Evolutionary conservation across 2,888 invertebrate genomes (phyloP).

Genomic region (Mythimna loreyi): DNA sequence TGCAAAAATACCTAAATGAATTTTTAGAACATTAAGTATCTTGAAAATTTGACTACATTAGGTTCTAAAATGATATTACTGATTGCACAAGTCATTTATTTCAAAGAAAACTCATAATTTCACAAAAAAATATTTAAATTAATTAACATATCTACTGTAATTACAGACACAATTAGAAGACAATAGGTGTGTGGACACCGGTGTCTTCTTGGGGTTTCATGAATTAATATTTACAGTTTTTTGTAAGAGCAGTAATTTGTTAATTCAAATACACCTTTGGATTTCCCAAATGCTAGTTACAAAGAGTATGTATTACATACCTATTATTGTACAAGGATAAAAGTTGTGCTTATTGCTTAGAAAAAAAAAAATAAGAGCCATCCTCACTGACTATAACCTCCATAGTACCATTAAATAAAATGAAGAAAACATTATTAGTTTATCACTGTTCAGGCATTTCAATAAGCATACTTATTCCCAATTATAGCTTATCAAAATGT

Average conservation of each 20-base stretch:
- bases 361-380: neutral
- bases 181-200: too few relatives aligned
- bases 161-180: too few relatives aligned
- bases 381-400: neutral
- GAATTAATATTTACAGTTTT: neutral
- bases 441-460: conserved; percentile 3
- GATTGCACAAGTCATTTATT: neutral
- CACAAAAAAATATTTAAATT: too few relatives aligned
- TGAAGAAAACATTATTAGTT: neutral
- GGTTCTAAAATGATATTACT: neutral
- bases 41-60: neutral
- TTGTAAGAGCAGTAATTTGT: neutral
- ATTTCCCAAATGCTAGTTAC: neutral
- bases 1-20: neutral
- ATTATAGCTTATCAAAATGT: conserved; percentile 16
- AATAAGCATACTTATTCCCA: conserved; percentile 1
- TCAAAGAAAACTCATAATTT: too few relatives aligned
- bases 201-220: too few relatives aligned
- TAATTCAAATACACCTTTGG: neutral
- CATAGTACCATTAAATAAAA: neutral
- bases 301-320: neutral
- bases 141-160: too few relatives aligned
- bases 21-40: neutral
- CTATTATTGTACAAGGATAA: conserved; percentile 24
- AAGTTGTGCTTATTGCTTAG: conserved; percentile 3